Base-by-base conservation (phyloP, 2,113 vertebrate species). In the Elephas maximus region DNA sequence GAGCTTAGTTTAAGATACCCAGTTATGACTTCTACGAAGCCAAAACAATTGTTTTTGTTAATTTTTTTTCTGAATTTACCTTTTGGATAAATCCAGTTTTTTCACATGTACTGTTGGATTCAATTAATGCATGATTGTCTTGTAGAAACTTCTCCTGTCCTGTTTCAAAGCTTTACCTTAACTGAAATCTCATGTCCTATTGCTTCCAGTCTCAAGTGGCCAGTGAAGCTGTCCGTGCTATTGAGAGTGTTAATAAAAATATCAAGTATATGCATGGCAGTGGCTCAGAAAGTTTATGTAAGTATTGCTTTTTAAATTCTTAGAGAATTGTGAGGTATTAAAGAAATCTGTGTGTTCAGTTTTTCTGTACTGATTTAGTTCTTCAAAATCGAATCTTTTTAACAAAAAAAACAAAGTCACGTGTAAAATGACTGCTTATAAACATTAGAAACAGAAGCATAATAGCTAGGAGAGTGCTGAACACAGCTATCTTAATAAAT, bases 201-300 rank as follows among this genome's bases (percentile, higher is more conserved):
- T 95, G 85, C 88, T 98, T 97, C 92, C 96, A 99, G 99, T 97
- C 99, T 95, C 98, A 97, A 33, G 91, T 99, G 93, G 99, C 97
- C 91, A 88, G 98, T 60, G 99, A 99, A 98, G 99, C 99, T 86
- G 98, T 97, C 85, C 90, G 62, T 78, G 99, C 98, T 44, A 99
- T 99, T 98, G 97, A 53, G 90, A 98, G 67, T 65, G 65, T 98
- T 94, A 98, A 98, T 76, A 96, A 18, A 90, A 99, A 98, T 93
- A 96, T 0, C 28, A 99, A 28, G 57, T 98, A 99, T 28, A 98
- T 0, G 94, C 98, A 98, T 79, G 99, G 99, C 79, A 18, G 99
- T 45, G 99, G 99, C 95, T 99, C 99, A 92, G 96, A 98, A 78
- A 99, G 98, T 23, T 99, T 99, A 94, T 99, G 99, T 99, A 98